These are phyloP conservation scores for Xiphorhynchus elegans DNA, from an alignment of 2,113 vertebrate species.

Conservation along the genomic window DNA sequence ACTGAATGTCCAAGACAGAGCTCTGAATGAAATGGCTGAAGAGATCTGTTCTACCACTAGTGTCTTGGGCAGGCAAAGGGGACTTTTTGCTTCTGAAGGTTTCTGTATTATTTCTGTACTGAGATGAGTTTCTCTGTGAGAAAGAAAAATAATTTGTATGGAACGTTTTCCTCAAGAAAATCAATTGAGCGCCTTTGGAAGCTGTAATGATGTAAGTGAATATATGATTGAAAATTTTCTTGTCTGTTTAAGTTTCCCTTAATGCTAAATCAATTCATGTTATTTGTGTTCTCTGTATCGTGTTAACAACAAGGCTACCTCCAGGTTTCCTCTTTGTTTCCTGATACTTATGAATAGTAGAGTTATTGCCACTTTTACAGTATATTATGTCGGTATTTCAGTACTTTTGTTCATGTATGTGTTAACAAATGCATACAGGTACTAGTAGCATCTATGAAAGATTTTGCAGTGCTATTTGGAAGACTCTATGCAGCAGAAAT, in stretches of 20 bases:
- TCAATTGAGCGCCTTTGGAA: constrained; percentile 12
- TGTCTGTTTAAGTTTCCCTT: constrained; percentile 9
- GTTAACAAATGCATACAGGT: neutral
- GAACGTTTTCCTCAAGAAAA: constrained; percentile 27
- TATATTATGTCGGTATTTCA: neutral
- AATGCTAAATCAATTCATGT: constrained; percentile 18
- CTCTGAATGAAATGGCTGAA: neutral
- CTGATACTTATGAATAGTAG: neutral
- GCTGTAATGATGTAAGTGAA: constrained; percentile 10
- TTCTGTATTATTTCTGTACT: neutral
- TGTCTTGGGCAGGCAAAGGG: neutral
- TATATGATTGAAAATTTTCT: neutral
- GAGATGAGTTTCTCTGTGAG: neutral
- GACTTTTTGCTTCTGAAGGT: neutral
- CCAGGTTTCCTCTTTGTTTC: constrained; percentile 26
- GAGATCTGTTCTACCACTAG: neutral
- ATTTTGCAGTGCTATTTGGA: neutral
- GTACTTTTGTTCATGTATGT: neutral
- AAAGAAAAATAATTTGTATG: neutral
- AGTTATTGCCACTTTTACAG: neutral
- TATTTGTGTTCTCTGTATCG: neutral
- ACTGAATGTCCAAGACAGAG: neutral
- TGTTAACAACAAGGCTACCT: neutral
- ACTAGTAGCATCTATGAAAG: neutral
- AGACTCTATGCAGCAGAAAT: neutral